A percentile compares a stretch with the other conserved stretches of the same genome.
Evolutionary conservation across 2,797 vertebrate species (phyloP).

Genomic region (Apodemus agrarius): DNA sequence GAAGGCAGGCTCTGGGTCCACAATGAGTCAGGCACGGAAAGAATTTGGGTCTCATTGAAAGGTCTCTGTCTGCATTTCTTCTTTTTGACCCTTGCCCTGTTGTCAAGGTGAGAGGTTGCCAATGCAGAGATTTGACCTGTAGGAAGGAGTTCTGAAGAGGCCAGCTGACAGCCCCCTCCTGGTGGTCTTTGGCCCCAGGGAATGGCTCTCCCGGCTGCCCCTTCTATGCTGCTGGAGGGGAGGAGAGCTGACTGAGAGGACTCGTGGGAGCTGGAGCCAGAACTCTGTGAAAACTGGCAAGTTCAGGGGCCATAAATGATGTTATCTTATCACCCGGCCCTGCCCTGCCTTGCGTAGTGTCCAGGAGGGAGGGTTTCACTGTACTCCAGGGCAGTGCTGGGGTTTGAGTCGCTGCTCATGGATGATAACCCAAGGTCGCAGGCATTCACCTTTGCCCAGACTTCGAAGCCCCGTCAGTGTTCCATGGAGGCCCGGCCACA

Average conservation of each 20-base stretch:
- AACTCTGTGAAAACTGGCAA: accelerated
- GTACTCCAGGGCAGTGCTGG: accelerated
- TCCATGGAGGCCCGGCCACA: background rate
- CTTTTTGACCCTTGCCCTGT: background rate
- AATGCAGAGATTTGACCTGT: background rate
- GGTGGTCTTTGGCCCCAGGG: background rate
- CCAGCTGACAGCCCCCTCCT: background rate
- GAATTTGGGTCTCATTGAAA: background rate
- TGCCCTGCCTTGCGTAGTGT: accelerated
- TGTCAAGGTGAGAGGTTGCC: slow-evolving; percentile 18
- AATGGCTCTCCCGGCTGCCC: accelerated
- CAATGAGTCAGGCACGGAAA: background rate
- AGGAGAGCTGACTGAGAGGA: background rate
- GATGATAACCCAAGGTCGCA: background rate
- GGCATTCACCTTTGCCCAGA: accelerated
- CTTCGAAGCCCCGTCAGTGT: accelerated
- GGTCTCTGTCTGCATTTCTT: background rate
- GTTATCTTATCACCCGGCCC: accelerated
- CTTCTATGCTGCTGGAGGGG: background rate
- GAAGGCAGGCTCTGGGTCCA: background rate
- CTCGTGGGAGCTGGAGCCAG: background rate
- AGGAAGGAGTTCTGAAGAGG: background rate
- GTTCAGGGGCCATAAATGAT: accelerated
- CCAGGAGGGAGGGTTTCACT: background rate
- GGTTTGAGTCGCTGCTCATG: background rate